Base-by-base conservation (phyloP, 1,140 invertebrate species). In the Paraescarpia echinospica region DNA sequence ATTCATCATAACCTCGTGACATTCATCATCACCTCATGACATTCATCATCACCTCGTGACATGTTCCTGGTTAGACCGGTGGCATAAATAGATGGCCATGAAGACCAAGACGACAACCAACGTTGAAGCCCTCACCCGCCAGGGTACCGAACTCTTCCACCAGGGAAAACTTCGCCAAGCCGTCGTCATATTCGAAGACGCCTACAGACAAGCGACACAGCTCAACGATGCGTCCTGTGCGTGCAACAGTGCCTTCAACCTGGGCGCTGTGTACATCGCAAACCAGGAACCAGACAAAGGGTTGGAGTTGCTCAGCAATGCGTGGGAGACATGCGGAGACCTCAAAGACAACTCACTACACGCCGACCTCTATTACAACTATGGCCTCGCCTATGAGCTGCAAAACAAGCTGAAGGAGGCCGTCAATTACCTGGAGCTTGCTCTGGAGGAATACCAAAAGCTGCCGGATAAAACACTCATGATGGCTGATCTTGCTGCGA, bases 351-450 rank as follows among this genome's bases (percentile, higher is more conserved):
- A 92, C 34, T 89, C 91, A 41, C 94, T 94, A 33, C 94, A 94
- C 92, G 94, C 93, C 0, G 94, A 94, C 90, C 92, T 95, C 41
- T 95, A 93, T 51, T 95, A 94, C 34, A 95, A 95, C 90, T 93
- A 94, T 77, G 94, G 94, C 51, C 92, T 95, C 33, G 94, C 93
- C 1, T 93, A 94, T 93, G 94, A 95, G 92, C 90, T 89, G n/a
- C 89, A 93, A 6, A 91, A 91, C 31, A 93, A 94, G 89, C 22
- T 51, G 1, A 89, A 92, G 48, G 93, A 94, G 35, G 94, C 94
- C 6, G 59, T 94, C 1, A 89, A 93, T 88, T 91, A 94, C 92
- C 94, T 92, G 92, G 92, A 93, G 89, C 93, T 91, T 88, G 94
- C 94, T 33, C 92, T 93, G 14, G 93, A 94, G n/a, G 92, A 94